Evolutionary conservation across 2,888 invertebrate genomes (phyloP), one percentile per base, ranked within the genome.

Genomic region (Unio delphinus): DNA sequence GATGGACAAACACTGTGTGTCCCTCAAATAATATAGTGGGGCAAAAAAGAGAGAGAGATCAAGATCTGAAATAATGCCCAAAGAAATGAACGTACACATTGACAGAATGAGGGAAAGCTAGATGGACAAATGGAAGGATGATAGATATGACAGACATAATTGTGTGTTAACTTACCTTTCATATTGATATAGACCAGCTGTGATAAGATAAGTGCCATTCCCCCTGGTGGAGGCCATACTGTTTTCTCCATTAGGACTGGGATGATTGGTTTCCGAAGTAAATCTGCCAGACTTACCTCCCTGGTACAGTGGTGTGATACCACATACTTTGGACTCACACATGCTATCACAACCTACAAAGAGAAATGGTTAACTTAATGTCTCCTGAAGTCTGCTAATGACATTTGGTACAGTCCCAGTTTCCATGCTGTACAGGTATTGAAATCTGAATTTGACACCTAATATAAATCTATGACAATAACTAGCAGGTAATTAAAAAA

Each of bases 151-250:
- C 23, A 28, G 26, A 30, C 30, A 61, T 30, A 15, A 4, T 30
- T 11, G 28, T 20, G 61, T 60, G 11, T 23, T 7, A 54, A 59
- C 69, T 72, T 80, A 90, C 91, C 91, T 82, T 90, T 89, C 80
- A 91, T 86, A 74, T 90, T 89, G 60, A 91, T 87, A 77, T 90
- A 91, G 68, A 90, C 87, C 18, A 90, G 87, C 63, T 89, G 90
- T 65, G 90, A 86, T 67, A 91, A 86, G 30, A 90, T 87, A 30
- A 91, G 85, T 15, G 90, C 88, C 87, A 91, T 87, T 28, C 89
- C 88, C 34, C 91, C 91, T 30, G 89, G 89, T n/a, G 91, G 91
- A 4, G 91, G 91, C 91, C 91, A 91, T 15, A 88, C 81, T 17
- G 89, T 88, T 55, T 82, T 79, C 60, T 90, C 89, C 68, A 90